A percentile compares a stretch with the other conserved stretches of the same genome.
phyloP scores from a whole-genome alignment of 2,888 invertebrate species.

The Actias luna region DNA sequence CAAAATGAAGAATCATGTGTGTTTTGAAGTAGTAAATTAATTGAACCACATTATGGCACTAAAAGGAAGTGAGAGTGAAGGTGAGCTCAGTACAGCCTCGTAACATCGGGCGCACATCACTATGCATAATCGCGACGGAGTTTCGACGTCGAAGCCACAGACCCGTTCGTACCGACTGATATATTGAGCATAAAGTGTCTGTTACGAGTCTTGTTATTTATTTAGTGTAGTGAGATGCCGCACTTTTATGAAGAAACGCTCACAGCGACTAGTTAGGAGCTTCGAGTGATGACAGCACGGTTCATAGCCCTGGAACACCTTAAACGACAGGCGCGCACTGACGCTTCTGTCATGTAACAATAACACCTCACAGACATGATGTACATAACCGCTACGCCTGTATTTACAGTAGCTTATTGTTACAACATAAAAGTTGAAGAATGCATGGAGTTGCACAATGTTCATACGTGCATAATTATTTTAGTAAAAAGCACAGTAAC shows the following conservation, averaged over 20 bases:
- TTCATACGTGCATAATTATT: constrained; percentile 66
- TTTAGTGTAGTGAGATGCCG: constrained; percentile 78
- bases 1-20: constrained; percentile 14
- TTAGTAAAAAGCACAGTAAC: constrained; percentile 61
- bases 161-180: constrained; percentile 71
- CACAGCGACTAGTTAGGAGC: constrained; percentile 71
- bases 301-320: constrained; percentile 71
- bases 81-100: constrained; percentile 25
- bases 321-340: constrained; percentile 74
- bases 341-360: constrained; percentile 68
- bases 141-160: constrained; percentile 37
- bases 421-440: constrained; percentile 53
- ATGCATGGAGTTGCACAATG: constrained; percentile 74
- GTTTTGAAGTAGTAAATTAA: constrained; percentile 6
- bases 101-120: constrained; percentile 35
- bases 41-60: constrained; percentile 10
- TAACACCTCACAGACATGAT: constrained; percentile 61
- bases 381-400: constrained; percentile 73
- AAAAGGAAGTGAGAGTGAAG: constrained; percentile 18
- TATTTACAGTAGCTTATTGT: constrained; percentile 65
- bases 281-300: constrained; percentile 72
- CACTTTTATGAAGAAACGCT: constrained; percentile 65
- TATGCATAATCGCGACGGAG: constrained; percentile 29
- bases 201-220: constrained; percentile 75
- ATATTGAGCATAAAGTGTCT: constrained; percentile 75